phyloP scores from a whole-genome alignment of 2,888 invertebrate genomes.

The Trachelus troglodyta region DNA sequence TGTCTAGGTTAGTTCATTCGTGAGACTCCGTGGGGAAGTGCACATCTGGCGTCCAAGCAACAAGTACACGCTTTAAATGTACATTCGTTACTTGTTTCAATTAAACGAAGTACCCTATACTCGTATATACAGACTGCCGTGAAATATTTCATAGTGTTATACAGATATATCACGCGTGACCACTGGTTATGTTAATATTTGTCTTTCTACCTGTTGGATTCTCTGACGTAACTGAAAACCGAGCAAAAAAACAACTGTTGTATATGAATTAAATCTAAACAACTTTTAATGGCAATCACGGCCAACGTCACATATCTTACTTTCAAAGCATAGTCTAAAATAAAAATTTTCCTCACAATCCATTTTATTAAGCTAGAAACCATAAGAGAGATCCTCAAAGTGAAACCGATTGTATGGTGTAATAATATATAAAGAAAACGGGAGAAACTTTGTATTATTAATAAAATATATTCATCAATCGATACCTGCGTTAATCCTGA shows the following conservation, averaged over 20 bases:
- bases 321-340: not conserved
- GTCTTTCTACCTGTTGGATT: constrained; percentile 20
- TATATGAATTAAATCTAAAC: not conserved
- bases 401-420: too few relatives aligned
- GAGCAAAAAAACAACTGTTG: not conserved
- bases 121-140: not conserved
- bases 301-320: not conserved
- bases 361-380: not conserved
- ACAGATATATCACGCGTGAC: not conserved
- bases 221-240: not conserved
- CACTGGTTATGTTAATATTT: constrained; percentile 18
- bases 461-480: not conserved
- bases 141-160: not conserved
- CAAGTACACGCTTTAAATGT: constrained; percentile 50
- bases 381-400: not conserved
- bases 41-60: constrained; percentile 53
- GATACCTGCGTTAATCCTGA: not conserved
- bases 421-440: too few relatives aligned
- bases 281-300: not conserved
- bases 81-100: constrained; percentile 43
- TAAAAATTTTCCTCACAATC: not conserved
- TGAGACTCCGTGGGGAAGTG: constrained; percentile 32
- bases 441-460: too few relatives aligned
- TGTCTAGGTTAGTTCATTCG: not conserved
- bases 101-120: constrained; percentile 39